Evolutionary conservation across 1,140 invertebrate species (phyloP), one percentile per base, ranked within the genome.

Genomic region (Drosophila pruinosa): DNA sequence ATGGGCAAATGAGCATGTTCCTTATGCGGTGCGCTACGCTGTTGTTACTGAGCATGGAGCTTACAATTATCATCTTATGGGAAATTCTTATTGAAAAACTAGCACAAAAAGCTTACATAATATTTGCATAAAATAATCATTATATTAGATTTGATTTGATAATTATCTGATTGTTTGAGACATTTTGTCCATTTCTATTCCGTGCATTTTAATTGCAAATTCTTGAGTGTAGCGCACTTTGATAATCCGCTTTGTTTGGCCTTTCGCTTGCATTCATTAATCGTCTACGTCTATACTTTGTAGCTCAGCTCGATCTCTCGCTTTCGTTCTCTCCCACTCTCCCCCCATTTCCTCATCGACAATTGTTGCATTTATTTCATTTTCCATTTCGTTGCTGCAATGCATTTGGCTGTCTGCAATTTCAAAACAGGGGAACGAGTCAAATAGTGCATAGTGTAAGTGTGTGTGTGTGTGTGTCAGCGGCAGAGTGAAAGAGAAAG

Each of bases 301-400:
- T 70, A 64, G 61, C 43, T 67, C 31, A 67, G 54, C 54, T 58
- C 15, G 5, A 41, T 14, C 26, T 61, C 59, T 52, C 2, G 5
- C 10, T 28, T 41, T 58, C 12, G 4, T 34, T 28, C 38, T 47
- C 19, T 47, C 21, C 36, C 14, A n/a, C 36, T 57, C 26, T 45
- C 31, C 31, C n/a, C 34, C 59, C 41, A 53, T 22, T 54, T 48
- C 28, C 28, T 54, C 24, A 17, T 14, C 59, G 7, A 69, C 47
- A 75, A 78, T 77, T 65, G 64, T 58, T 65, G 75, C 75, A 74
- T 43, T 77, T 74, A 74, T 71, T 74, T 59, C 71, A 74, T 74
- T 70, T 76, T 72, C 54, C 61, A 72, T 67, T 75, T 72, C 61
- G 62, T 59, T 72, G 50, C 59, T 54, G 47, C 22, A 22, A 31